Evolutionary conservation across 2,888 invertebrate genomes (phyloP), one percentile per base, ranked within the genome.

Genomic region (Eutolmus rufibarbis): DNA sequence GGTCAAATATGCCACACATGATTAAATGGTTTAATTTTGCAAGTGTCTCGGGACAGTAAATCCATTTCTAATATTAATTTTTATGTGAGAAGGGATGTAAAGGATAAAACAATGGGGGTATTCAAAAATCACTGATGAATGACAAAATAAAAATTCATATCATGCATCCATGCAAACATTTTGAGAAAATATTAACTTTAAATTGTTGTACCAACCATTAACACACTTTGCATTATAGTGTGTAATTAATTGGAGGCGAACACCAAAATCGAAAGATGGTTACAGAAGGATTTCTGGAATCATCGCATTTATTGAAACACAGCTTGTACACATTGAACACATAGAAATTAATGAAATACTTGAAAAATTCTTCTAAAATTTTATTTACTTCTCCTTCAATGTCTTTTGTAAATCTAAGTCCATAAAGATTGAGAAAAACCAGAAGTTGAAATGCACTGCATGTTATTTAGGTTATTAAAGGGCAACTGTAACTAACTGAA

Each of bases 281-380:
- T 66, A 66, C 66, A 66, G 66, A 66, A 9, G 8, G 23, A 23
- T 66, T 66, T 66, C 66, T 66, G 66, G 66, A 66, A 66, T 66
- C 66, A 66, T 79, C 40, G 51, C 19, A 51, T 79, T 79, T 79
- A 79, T 79, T 79, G 16, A 79, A 78, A 79, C 79, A 51, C 79
- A 79, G 51, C 79, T 79, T 79, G 23, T 66, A 66, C 66, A 79
- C 51, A 79, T 79, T 79, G 79, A 79, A 79, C 79, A 79, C 79
- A 79, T 78, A 66, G 66, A 66, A 66, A 66, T 66, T 66, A 78
- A 51, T 79, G 51, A 79, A 79, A 79, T 79, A 46, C 79, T 51
- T 79, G 8, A 9, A 84, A 66, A 84, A 84, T 84, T 84, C 66
- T 84, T 84, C 82, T 84, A 84, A 84, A 84, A 84, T 84, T 84